A percentile compares a stretch with the other conserved stretches of the same genome.
phyloP scores from a whole-genome alignment of 2,888 invertebrate genomes.

The Callinectes sapidus region DNA sequence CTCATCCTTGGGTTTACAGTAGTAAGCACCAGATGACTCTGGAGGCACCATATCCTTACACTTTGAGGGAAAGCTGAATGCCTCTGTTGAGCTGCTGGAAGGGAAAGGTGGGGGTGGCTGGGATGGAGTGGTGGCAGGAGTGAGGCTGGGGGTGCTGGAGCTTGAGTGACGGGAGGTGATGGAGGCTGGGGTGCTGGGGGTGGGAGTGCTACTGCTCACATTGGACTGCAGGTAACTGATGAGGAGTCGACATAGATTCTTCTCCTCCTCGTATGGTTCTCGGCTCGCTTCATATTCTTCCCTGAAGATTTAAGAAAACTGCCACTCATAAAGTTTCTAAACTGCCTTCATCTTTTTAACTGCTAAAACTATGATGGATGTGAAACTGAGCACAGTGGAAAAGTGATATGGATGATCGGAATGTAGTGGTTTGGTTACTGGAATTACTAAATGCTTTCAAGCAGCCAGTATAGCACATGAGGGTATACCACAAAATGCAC shows the following conservation, averaged over 20 bases:
- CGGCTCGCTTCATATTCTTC: conserved; percentile 67
- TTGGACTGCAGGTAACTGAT: conserved; percentile 62
- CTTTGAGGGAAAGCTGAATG: background rate
- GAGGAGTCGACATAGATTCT: conserved; percentile 56
- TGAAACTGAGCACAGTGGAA: too few species aligned
- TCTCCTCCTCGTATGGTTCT: conserved; percentile 69
- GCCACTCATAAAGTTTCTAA: background rate
- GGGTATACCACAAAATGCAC: too few species aligned
- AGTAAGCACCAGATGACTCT: conserved; percentile 53
- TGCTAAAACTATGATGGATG: background rate
- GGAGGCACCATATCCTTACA: conserved; percentile 38
- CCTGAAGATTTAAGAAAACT: conserved; percentile 47
- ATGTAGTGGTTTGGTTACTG: too few species aligned
- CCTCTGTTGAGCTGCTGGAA: background rate
- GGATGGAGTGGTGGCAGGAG: conserved; percentile 16
- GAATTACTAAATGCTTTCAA: too few species aligned
- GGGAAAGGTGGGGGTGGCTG: background rate
- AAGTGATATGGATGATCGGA: too few species aligned
- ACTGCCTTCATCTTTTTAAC: background rate
- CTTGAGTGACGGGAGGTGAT: background rate
- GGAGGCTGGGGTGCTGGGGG: conserved; percentile 44
- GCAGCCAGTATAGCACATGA: too few species aligned
- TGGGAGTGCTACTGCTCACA: background rate
- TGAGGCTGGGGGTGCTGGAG: conserved; percentile 23
- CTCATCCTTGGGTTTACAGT: conserved; percentile 57